Evolutionary conservation across 2,113 vertebrate species (phyloP).

Genomic region (Sinosuthora webbiana): DNA sequence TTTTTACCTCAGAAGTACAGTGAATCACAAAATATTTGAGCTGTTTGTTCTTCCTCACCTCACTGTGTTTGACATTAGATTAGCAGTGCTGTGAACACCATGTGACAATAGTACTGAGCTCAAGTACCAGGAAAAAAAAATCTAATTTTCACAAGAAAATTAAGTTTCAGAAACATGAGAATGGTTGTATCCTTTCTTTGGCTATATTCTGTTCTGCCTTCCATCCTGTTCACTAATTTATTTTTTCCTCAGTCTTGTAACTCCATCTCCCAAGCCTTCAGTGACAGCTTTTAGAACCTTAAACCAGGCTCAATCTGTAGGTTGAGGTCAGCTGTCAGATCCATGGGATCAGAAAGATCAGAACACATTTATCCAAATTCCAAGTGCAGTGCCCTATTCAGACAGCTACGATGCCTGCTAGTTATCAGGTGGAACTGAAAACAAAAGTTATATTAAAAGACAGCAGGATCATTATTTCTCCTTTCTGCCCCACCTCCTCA

Average conservation of each 20-base stretch:
- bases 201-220: not conserved
- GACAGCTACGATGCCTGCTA: not conserved
- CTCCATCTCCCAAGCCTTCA: not conserved
- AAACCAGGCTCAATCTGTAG: not conserved
- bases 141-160: not conserved
- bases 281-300: not conserved
- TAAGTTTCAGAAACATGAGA: not conserved
- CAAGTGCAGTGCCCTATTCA: not conserved
- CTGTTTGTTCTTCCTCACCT: not conserved
- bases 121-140: not conserved
- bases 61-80: not conserved
- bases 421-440: conserved; percentile 20
- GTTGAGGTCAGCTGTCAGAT: not conserved
- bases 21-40: not conserved
- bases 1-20: not conserved
- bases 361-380: not conserved
- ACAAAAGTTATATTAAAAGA: conserved; percentile 32
- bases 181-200: not conserved
- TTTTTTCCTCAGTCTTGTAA: not conserved
- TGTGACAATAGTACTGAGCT: not conserved
- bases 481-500: not conserved
- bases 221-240: not conserved
- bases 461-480: conserved; percentile 30
- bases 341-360: not conserved
- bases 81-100: not conserved